Evolutionary conservation across 2,888 invertebrate species (phyloP).

Genomic region (Heliconius aoede): DNA sequence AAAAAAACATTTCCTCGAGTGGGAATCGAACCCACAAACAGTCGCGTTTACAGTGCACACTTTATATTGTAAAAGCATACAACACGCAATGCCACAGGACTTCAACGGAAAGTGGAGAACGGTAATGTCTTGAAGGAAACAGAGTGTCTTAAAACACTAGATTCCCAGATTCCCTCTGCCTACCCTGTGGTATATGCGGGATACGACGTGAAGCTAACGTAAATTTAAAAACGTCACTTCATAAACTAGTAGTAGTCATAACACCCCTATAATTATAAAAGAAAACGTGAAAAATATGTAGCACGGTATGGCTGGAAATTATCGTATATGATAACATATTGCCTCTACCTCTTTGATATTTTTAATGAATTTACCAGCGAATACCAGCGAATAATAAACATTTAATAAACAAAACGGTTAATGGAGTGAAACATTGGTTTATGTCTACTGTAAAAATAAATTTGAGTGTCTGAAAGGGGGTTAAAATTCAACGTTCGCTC

Average conservation of each 20-base stretch:
- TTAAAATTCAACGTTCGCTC: background rate
- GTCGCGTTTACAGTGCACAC: no score
- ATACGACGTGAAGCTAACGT: no score
- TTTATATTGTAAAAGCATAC: no score
- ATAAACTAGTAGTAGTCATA: constrained; percentile 6
- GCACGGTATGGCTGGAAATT: background rate
- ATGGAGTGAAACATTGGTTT: constrained; percentile 12
- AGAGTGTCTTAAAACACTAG: no score
- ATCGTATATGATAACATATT: constrained; percentile 9
- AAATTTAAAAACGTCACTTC: no score
- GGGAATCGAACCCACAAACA: no score
- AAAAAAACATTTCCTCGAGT: no score
- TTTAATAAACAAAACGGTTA: constrained; percentile 14
- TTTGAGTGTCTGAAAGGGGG: background rate
- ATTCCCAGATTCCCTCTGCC: no score
- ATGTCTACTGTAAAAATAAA: constrained; percentile 10
- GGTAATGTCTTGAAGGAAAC: no score
- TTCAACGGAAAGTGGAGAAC: no score
- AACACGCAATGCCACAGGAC: no score
- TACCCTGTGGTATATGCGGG: no score
- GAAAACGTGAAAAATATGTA: constrained; percentile 20
- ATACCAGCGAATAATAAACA: background rate
- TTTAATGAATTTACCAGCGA: background rate
- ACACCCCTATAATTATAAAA: constrained; percentile 8
- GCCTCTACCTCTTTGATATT: constrained; percentile 18